A percentile compares a stretch with the other conserved stretches of the same genome.
Evolutionary conservation across 2,888 invertebrate genomes (phyloP).

Genomic region (Parnassius mnemosyne): DNA sequence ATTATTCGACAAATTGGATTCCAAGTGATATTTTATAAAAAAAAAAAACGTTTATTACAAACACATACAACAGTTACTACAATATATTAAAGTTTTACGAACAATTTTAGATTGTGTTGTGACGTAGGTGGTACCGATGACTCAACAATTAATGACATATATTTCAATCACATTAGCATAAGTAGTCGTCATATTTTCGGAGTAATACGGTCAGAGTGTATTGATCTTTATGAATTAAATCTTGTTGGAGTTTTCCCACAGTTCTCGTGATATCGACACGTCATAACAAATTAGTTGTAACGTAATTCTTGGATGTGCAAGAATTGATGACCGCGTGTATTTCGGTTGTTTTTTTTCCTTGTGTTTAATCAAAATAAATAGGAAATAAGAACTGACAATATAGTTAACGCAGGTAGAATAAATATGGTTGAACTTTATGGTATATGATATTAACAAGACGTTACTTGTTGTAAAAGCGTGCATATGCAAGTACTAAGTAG

Average conservation of each 20-base stretch:
- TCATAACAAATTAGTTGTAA: conserved; percentile 24
- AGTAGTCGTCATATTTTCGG: conserved; percentile 19
- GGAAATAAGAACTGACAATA: conserved; percentile 15
- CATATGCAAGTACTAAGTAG: not conserved
- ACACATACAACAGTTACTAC: no score
- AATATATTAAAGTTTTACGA: no score
- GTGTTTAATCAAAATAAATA: not conserved
- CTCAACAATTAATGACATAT: conserved; percentile 9
- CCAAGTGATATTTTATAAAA: no score
- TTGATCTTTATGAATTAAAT: conserved; percentile 18
- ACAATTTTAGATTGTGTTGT: no score
- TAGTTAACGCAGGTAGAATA: conserved; percentile 15
- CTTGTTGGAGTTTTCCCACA: conserved; percentile 21
- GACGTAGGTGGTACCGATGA: conserved; percentile 10
- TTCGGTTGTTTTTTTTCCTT: conserved; percentile 2
- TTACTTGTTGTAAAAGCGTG: no score
- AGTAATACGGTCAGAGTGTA: not conserved
- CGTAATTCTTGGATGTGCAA: conserved; percentile 33
- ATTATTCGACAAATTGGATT: not conserved
- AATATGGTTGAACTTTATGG: no score
- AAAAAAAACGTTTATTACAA: no score
- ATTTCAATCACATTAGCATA: conserved; percentile 23
- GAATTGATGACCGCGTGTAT: conserved; percentile 50
- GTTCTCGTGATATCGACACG: conserved; percentile 19
- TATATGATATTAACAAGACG: no score